Conservation (phyloP, 2,797 vertebrate species). For the Phrynocephalus forsythii region DNA sequence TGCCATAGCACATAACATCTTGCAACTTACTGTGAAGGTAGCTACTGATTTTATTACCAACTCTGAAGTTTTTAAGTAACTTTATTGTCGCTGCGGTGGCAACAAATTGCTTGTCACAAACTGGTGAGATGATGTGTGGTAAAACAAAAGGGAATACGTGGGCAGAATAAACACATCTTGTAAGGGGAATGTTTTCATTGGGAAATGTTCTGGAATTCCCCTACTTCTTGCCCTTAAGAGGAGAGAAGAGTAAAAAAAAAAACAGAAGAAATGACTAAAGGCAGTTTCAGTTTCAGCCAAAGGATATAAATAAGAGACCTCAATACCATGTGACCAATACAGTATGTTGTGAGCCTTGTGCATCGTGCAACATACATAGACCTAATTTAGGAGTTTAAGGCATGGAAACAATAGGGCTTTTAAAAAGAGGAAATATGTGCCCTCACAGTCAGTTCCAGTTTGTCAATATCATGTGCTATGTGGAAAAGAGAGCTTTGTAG, state of each 20-base stretch:
- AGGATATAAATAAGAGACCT: background rate
- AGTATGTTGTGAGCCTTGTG: background rate
- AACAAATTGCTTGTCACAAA: conserved; percentile 31
- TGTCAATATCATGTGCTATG: background rate
- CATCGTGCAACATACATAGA: background rate
- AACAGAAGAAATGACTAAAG: conserved; percentile 32
- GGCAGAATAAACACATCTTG: conserved; percentile 42
- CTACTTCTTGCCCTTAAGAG: conserved; percentile 18
- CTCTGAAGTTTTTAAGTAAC: conserved; percentile 44
- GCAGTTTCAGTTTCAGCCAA: background rate
- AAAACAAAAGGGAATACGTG: conserved; percentile 29
- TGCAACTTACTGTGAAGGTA: background rate
- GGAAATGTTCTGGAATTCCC: conserved; percentile 38
- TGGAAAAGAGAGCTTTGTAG: background rate
- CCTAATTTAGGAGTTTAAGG: background rate
- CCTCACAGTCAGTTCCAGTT: background rate
- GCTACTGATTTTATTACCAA: conserved; percentile 6
- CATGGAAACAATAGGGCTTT: background rate
- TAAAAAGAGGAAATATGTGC: background rate
- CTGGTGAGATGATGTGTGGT: background rate
- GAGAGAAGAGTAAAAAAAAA: conserved; percentile 18
- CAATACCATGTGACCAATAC: background rate
- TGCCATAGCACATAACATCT: conserved; percentile 26
- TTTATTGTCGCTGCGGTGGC: conserved; percentile 45
- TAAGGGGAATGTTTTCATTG: conserved; percentile 45